Evolutionary conservation across 2,888 invertebrate genomes (phyloP), one percentile per base, ranked within the genome.

Genomic region (Allophyes oxyacanthae): DNA sequence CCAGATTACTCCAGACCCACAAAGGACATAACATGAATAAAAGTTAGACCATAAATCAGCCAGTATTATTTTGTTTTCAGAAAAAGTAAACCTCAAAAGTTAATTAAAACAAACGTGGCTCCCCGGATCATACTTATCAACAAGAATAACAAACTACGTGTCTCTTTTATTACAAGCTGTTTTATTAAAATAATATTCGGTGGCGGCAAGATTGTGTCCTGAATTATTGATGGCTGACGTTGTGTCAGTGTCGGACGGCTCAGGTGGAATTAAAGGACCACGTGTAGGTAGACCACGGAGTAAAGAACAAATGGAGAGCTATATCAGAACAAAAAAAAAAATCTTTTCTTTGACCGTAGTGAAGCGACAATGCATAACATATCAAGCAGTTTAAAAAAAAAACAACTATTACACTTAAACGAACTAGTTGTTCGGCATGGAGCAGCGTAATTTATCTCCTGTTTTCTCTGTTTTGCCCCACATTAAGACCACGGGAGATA

Each of bases 201-300:
- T 45, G 55, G 25, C 25, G 44, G 46, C 71, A 69, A 83, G 81
- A 80, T 80, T 84, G 79, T 70, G 65, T 64, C 30, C 57, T 84
- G 83, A 82, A 85, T 85, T 84, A 84, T 85, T 83, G 81, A 85
- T 84, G 75, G 75, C 71, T 63, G 66, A 48, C 58, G 67, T 57
- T 37, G 54, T 73, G 72, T 64, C 68, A 54, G 66, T 54, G 61
- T 44, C 54, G 57, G 55, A 56, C 62, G 52, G 51, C 59, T 53
- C 72, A 66, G 48, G 45, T 67, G 73, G 78, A 77, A 74, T 69
- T 60, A 60, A 64, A 62, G 59, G 73, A 56, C 50, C n/a, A 14
- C 45, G 34, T 54, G 55, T 49, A 36, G 37, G 5, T 33, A n/a
- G 30, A 20, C 7, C 36, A 54, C 3, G 10, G 54, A 54, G 48